Base-by-base conservation (phyloP, 2,113 vertebrate genomes). In the Alexandromys fortis region DNA sequence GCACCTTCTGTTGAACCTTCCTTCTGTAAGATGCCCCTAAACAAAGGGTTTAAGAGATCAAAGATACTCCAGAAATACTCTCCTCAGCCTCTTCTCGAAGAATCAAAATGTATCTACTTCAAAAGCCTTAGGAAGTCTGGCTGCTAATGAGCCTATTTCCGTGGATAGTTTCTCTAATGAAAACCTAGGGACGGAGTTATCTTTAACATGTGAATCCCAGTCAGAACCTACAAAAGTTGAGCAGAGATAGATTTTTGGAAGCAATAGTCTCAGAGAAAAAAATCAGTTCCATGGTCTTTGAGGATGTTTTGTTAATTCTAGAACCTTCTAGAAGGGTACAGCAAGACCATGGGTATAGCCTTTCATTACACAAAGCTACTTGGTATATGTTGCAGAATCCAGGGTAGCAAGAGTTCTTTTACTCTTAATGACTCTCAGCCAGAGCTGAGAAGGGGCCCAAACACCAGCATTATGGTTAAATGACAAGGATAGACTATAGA, bases 171-270 rank as follows among this genome's bases (percentile, higher is more conserved):
- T 89, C 72, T 85, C 52, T 89, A 72, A 78, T 49, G 30, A 35
- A 95, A 81, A 87, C 55, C 76, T 58, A 73, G 75, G 70, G 17
- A 42, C 7, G 35, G 58, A 89, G 42, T 73, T 21, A 42, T 38
- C 82, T 88, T 87, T 78, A 26, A 86, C 10, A 38, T 55, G 19
- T 17, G 13, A 49, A 68, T 7, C 13, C 3, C 63, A 86, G 26
- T 24, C 14, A 28, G 45, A 91, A 38, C 14, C 45, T 63, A 77
- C n/a, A 78, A 81, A 95, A 94, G 73, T 65, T 86, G 38, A 63
- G 33, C 4, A 73, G 76, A 92, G 65, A 90, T 75, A 92, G 70
- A 90, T 75, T 81, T 94, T 94, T 67, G 22, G 49, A 94, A 90
- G 76, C 12, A 91, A 47, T 45, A 3, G 42, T 52, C 30, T 24